Conservation (phyloP, 2,797 vertebrate genomes). For the Pipistrellus nathusii region DNA sequence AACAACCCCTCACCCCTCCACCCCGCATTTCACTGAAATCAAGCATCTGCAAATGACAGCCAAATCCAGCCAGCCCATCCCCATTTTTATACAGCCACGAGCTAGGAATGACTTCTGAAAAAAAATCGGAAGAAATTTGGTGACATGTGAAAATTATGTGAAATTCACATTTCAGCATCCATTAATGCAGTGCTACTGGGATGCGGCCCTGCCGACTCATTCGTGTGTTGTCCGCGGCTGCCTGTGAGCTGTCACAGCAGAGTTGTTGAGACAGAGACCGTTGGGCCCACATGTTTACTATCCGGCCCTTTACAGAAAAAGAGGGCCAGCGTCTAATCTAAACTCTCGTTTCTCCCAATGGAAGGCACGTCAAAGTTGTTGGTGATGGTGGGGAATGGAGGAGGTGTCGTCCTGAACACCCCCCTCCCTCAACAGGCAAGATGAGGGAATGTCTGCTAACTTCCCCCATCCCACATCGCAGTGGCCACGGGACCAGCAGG, state of each 20-base stretch:
- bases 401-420: not conserved
- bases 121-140: not conserved
- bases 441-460: not conserved
- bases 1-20: not conserved
- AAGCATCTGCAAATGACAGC: not conserved
- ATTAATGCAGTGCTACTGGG: not conserved
- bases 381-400: not conserved
- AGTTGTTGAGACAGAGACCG: not conserved
- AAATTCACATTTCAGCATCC: not conserved
- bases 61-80: not conserved
- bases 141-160: not conserved
- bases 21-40: not conserved
- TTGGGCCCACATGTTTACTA: not conserved
- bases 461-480: not conserved
- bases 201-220: fast-evolving
- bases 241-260: not conserved
- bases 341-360: not conserved
- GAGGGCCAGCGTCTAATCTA: not conserved
- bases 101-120: not conserved
- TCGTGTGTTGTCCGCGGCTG: fast-evolving
- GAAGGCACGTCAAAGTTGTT: not conserved
- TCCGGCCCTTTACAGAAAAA: not conserved
- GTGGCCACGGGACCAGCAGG: not conserved
- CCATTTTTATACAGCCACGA: not conserved
- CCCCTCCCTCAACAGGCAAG: not conserved